These are phyloP conservation scores for Drosophila flavopinicola DNA, from an alignment of 2,888 invertebrate species.

Conservation along the genomic window DNA sequence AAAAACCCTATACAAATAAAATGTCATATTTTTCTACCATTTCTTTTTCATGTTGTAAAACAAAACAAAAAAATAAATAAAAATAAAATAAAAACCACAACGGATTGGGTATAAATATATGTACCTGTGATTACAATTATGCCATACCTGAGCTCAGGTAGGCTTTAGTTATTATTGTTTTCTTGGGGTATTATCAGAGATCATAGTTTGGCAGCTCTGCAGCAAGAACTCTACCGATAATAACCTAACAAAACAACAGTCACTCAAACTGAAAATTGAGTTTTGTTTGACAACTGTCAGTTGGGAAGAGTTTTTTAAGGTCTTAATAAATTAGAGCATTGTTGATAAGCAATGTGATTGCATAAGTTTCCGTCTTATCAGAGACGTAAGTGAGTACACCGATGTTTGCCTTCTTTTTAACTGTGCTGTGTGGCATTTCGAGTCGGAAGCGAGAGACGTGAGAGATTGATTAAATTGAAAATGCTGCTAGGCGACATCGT, in stretches of 20 bases:
- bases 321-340: constrained; percentile 20
- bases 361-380: constrained; percentile 37
- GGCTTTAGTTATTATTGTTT: background rate
- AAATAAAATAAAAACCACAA: constrained; percentile 37
- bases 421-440: background rate
- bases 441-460: constrained; percentile 35
- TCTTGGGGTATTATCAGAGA: background rate
- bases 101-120: too few relatives aligned
- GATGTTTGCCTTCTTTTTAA: background rate
- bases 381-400: background rate
- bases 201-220: background rate
- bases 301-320: constrained; percentile 7
- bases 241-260: background rate
- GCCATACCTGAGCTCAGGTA: constrained; percentile 23
- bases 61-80: constrained; percentile 36
- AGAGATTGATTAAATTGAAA: constrained; percentile 31
- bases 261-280: constrained; percentile 9
- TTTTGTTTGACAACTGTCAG: constrained; percentile 24
- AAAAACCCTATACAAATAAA: constrained; percentile 42
- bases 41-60: constrained; percentile 80
- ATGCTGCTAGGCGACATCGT: constrained; percentile 48
- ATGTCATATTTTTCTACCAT: constrained; percentile 78
- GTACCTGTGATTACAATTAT: background rate
- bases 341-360: constrained; percentile 44
- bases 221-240: background rate